phyloP scores from a whole-genome alignment of 2,113 vertebrate species.

The Nothocercus julius region DNA sequence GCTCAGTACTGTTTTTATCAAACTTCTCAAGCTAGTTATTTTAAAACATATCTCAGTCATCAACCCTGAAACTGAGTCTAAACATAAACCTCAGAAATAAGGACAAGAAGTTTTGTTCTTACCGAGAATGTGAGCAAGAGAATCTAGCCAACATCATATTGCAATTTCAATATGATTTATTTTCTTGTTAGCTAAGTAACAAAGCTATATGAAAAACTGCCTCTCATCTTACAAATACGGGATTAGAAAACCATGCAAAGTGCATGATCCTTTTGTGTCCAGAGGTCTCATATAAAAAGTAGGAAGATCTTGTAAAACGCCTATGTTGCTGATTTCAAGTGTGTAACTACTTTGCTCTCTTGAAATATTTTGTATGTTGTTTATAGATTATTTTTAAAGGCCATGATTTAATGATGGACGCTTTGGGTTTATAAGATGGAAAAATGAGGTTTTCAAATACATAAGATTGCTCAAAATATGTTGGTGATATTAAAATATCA shows the following conservation, averaged over 20 bases:
- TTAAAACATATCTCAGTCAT: constrained; percentile 32
- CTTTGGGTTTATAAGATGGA: background rate
- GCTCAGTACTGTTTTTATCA: background rate
- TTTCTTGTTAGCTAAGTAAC: background rate
- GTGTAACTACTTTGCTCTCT: background rate
- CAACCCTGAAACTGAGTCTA: constrained; percentile 3
- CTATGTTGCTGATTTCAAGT: background rate
- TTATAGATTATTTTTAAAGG: constrained; percentile 28
- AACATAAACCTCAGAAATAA: constrained; percentile 31
- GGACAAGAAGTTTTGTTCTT: constrained; percentile 12
- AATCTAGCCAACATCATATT: background rate
- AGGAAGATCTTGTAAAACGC: background rate
- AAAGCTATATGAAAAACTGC: background rate
- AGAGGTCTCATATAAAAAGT: background rate
- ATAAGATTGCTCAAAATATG: background rate
- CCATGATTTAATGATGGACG: background rate
- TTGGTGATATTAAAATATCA: background rate
- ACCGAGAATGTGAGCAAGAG: background rate
- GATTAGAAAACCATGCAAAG: background rate
- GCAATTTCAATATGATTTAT: background rate
- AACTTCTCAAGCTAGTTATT: background rate
- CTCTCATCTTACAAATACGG: background rate
- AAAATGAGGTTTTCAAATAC: background rate
- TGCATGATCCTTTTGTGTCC: background rate
- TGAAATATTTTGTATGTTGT: background rate